phyloP scores from a whole-genome alignment of 2,113 vertebrate species.

The Cathartes aura region DNA sequence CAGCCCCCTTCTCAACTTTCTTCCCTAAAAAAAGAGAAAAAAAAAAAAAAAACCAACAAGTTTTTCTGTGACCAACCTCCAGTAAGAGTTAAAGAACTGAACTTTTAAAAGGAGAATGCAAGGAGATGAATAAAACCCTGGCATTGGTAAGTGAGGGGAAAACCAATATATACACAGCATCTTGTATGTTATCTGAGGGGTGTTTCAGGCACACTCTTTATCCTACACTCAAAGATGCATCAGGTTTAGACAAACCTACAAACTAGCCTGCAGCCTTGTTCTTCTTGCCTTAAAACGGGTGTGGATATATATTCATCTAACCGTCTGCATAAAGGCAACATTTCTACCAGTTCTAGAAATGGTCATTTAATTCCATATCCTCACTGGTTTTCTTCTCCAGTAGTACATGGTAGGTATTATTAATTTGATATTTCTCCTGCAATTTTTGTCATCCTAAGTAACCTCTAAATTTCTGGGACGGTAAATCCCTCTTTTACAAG shows the following conservation, averaged over 20 bases:
- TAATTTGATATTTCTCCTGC: background rate
- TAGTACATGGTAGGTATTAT: background rate
- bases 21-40: background rate
- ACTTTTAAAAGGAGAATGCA: background rate
- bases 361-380: background rate
- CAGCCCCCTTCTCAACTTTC: background rate
- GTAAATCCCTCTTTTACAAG: background rate
- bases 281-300: background rate
- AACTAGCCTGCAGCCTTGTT: background rate
- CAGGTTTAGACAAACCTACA: background rate
- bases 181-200: background rate
- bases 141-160: background rate
- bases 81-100: background rate
- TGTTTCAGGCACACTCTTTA: background rate
- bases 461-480: background rate
- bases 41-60: background rate
- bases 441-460: background rate
- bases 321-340: background rate
- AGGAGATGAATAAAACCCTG: background rate
- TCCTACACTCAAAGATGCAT: background rate
- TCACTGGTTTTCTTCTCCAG: background rate
- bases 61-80: background rate
- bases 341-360: background rate
- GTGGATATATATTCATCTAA: no score
- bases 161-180: rapidly evolving